Conservation (phyloP, 2,888 invertebrate species). For the Tipula lateralis region DNA sequence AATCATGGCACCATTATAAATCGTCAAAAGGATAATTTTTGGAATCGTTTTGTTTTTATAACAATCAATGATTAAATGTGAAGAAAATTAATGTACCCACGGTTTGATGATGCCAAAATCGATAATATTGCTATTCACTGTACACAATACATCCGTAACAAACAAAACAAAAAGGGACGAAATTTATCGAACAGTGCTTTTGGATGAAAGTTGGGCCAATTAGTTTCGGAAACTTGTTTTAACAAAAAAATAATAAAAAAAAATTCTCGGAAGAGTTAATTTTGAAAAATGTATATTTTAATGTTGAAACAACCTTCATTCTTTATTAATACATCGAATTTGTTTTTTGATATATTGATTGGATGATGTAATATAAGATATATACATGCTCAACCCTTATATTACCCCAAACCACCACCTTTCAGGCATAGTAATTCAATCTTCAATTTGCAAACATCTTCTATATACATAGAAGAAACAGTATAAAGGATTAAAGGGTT, state of each 20-base stretch:
- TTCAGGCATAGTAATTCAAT: no score
- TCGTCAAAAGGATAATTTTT: no score
- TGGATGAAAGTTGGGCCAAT: neutral
- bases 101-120: neutral
- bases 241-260: neutral
- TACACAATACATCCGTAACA: neutral
- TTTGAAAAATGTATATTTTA: neutral
- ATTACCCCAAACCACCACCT: no score
- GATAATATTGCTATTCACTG: neutral
- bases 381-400: no score
- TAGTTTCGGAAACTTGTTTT: neutral
- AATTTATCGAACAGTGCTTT: neutral
- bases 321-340: neutral
- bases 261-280: neutral
- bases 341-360: neutral
- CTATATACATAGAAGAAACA: no score
- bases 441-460: no score
- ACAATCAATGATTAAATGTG: no score
- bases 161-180: neutral
- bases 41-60: no score
- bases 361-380: neutral
- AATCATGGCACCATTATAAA: no score
- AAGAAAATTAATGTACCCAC: no score
- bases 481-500: no score
- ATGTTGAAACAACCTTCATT: neutral